Evolutionary conservation across 1,140 invertebrate species (phyloP).

Genomic region (Mercenaria mercenaria): DNA sequence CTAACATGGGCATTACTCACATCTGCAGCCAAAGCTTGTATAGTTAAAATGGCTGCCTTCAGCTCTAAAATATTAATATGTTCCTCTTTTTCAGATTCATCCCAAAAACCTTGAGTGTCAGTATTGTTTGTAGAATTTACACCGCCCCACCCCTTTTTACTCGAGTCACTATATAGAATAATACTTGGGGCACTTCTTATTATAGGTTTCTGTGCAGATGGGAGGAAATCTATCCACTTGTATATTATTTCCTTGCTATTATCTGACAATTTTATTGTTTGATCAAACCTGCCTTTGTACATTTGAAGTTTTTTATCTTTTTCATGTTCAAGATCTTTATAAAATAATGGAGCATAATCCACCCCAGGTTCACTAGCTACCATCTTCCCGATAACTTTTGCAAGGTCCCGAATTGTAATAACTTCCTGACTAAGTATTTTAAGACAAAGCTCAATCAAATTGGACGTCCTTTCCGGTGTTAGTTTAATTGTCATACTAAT

Average conservation of each 20-base stretch:
- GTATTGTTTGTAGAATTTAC: not conserved
- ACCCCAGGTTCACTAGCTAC: conserved; percentile 10
- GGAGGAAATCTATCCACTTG: too few species aligned
- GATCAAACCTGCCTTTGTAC: too few species aligned
- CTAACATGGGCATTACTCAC: not conserved
- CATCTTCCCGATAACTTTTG: not conserved
- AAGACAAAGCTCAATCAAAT: not conserved
- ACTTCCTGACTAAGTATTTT: not conserved
- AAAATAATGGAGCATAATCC: conserved; percentile 18
- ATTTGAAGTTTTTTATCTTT: conserved; percentile 12
- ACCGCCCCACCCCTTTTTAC: too few species aligned
- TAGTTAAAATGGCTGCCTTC: not conserved
- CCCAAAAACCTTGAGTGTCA: conserved; percentile 3
- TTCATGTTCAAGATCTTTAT: not conserved
- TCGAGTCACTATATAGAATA: too few species aligned
- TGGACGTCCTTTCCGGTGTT: conserved; percentile 27
- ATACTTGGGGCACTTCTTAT: too few species aligned
- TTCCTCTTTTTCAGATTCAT: conserved; percentile 14
- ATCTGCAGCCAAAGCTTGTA: not conserved
- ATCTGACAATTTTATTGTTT: too few species aligned
- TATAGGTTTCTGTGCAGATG: too few species aligned
- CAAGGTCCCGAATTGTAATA: conserved; percentile 25
- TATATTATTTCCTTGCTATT: too few species aligned
- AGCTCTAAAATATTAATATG: conserved; percentile 11
- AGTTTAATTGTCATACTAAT: conserved; percentile 37